phyloP scores from a whole-genome alignment of 1,140 invertebrate genomes.

The Myzus persicae region DNA sequence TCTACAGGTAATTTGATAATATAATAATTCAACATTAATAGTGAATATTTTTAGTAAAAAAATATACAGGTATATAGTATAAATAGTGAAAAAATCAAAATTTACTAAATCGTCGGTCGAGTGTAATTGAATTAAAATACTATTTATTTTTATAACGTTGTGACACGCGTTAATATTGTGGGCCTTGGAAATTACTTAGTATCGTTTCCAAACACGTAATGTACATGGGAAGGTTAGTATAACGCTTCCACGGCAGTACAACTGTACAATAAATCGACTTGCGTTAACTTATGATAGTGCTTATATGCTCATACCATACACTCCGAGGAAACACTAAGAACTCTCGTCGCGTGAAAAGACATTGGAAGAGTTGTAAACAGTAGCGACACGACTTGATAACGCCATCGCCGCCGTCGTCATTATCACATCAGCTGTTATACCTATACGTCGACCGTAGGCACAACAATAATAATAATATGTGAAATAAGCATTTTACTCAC shows the following conservation, averaged over 20 bases:
- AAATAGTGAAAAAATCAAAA: background rate
- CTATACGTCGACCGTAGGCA: background rate
- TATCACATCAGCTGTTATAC: no score
- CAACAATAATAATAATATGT: no score
- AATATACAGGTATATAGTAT: background rate
- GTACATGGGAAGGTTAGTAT: background rate
- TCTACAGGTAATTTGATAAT: background rate
- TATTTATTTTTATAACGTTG: slow-evolving; percentile 13
- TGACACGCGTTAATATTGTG: background rate
- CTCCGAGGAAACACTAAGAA: background rate
- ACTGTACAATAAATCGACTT: background rate
- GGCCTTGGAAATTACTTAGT: background rate
- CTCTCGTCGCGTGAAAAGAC: background rate
- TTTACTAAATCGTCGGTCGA: background rate
- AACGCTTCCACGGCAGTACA: background rate
- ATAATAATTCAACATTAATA: background rate
- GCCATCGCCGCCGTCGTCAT: background rate
- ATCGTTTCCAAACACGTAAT: background rate
- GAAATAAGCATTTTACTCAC: background rate
- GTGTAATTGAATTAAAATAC: background rate
- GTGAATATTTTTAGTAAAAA: background rate
- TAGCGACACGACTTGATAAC: background rate
- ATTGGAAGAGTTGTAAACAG: background rate
- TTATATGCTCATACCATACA: no score
- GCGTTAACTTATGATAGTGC: background rate